Conservation (phyloP, 2,113 vertebrate genomes). For the Pandion haliaetus region DNA sequence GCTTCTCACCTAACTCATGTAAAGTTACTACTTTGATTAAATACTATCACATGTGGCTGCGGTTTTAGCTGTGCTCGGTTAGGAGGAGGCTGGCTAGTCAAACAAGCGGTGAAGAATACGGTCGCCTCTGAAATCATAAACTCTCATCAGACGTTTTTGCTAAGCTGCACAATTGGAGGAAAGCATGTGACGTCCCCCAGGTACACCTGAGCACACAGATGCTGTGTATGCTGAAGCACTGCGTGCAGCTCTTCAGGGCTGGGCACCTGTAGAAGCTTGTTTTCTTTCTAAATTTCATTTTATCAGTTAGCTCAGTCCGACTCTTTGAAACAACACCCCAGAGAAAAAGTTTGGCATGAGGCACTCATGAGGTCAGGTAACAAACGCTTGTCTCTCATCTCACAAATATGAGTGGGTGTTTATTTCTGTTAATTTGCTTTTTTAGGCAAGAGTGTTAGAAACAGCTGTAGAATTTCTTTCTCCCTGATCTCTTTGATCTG, state of each 20-base stretch:
- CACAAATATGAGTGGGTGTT: background rate
- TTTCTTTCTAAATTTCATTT: conserved; percentile 10
- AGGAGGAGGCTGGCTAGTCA: background rate
- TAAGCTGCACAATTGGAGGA: conserved; percentile 21
- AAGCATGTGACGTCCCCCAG: background rate
- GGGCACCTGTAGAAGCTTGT: background rate
- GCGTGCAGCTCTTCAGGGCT: background rate
- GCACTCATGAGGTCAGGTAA: background rate
- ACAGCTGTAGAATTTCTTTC: background rate
- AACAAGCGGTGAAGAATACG: background rate
- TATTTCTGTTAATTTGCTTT: background rate
- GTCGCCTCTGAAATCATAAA: background rate
- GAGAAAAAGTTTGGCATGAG: background rate
- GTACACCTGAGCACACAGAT: conserved; percentile 57
- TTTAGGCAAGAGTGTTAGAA: background rate
- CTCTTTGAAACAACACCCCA: background rate
- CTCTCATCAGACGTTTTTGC: conserved; percentile 6
- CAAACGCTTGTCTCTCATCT: background rate
- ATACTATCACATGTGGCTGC: background rate
- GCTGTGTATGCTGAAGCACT: background rate
- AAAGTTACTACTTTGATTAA: background rate
- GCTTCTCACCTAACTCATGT: background rate
- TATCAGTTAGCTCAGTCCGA: background rate
- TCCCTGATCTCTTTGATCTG: background rate
- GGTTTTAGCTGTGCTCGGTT: background rate